Evolutionary conservation across 2,888 invertebrate genomes (phyloP), one percentile per base, ranked within the genome.

Genomic region (Exephanes ischioxanthus): DNA sequence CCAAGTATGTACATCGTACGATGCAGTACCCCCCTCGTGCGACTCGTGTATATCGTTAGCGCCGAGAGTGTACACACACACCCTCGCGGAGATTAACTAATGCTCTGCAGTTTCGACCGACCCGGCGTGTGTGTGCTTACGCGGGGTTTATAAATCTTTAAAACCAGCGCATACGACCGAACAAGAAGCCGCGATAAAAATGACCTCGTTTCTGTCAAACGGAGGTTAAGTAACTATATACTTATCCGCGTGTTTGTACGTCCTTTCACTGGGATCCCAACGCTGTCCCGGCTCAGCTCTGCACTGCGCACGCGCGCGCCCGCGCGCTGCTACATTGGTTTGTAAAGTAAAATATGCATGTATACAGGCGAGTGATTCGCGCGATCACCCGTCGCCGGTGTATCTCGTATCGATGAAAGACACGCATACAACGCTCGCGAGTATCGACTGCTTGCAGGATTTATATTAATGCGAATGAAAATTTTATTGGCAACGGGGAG

Each of bases 161-260:
- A 58, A n/a, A 78, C 14, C 16, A 41, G 48, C 19, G 68, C 45
- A 48, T 67, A n/a, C 67, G 26, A 51, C 26, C 70, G 66, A 77
- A 66, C 77, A 51, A 80, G 19, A 33, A 76, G 90, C 86, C 88
- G 80, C 88, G 88, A 90, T 90, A 91, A 91, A 91, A 92, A 91
- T 92, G 91, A 91, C 91, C 91, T 91, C 91, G 90, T 91, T 92
- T 91, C 91, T 90, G 91, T 90, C 90, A 91, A 91, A 90, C 91
- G 84, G 91, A 91, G 92, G 91, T 91, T 91, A 91, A 91, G 91
- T 91, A 91, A 92, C 91, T 88, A 90, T 88, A 90, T 88, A 86
- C 88, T 86, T 85, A 67, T 78, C 72, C 81, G 88, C 87, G 87
- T 89, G 45, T 89, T 88, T 71, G 76, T 89, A 91, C 90, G 90